Base-by-base conservation (phyloP, 2,113 vertebrate species). In the Sclerurus mexicanus region DNA sequence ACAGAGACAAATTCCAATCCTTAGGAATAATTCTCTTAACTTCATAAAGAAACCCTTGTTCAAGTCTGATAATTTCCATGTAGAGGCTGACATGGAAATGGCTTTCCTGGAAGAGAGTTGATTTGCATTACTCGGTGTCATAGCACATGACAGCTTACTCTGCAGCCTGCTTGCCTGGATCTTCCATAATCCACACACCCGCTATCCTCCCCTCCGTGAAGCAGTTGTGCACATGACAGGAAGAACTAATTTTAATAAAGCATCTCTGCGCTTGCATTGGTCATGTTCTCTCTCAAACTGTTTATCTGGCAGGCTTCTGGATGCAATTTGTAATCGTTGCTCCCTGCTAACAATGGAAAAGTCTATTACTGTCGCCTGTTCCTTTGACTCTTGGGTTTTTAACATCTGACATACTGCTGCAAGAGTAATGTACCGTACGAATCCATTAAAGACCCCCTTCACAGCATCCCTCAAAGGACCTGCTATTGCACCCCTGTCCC, bases 31-130 rank as follows among this genome's bases (percentile, higher is more conserved):
- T 87, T 89, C 60, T 35, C 33, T 75, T 91, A 93, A 77, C 85
- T 94, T 95, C 58, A 69, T 74, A 90, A 90, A 94, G 92, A 90
- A 90, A 46, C 68, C n/a, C 76, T 93, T 96, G 85, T 94, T 91
- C 87, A 56, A 92, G 76, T 83, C 68, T 73, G 89, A 89, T 86
- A 83, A 87, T 96, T 95, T 93, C 93, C 91, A 76, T 63, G 77
- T 93, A 77, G 55, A 92, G 76, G 49, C 62, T 94, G 87, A 93
- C 86, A 72, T 33, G 59, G 86, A 87, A 95, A 92, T 76, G 67
- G 77, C 59, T 94, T 95, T 97, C 93, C 96, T 78, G 78, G 74
- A 93, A 63, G 23, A 37, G 85, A 76, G 82, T 35, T 90, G 94
- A 89, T 87, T 91, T 95, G 90, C 88, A 67, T 96, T 96, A 95